Percentiles rank a stretch among this genome's conserved stretches.
Conservation (phyloP, 2,113 vertebrate genomes). For the Cricetomys ansorgei region DNA sequence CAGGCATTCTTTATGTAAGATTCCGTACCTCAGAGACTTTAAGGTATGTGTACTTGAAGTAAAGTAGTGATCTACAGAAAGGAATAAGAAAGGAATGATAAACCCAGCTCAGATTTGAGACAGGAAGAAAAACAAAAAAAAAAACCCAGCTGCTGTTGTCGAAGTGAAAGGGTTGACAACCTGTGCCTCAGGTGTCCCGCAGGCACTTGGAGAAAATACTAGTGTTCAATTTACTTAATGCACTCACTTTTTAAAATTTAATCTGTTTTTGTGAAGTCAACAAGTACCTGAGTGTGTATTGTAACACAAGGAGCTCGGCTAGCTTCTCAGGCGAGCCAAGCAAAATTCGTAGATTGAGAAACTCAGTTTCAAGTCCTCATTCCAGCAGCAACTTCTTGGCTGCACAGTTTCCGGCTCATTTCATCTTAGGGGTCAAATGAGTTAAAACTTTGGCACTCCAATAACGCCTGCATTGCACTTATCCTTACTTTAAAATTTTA, state of each 20-base stretch:
- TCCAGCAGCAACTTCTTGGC: background rate
- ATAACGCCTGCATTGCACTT: background rate
- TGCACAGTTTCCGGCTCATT: background rate
- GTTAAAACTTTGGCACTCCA: background rate
- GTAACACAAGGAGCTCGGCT: background rate
- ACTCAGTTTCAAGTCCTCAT: background rate
- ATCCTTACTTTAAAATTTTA: slow-evolving; percentile 23
- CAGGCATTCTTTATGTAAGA: no score
- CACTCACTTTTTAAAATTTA: background rate
- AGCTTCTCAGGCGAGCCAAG: background rate
- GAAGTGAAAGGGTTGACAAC: no score
- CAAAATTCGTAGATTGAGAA: background rate
- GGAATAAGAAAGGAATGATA: no score
- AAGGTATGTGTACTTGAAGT: no score
- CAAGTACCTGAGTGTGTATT: background rate
- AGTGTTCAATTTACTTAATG: background rate
- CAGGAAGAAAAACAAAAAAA: no score
- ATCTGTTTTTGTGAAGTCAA: background rate
- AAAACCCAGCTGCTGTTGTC: no score
- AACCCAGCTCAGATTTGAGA: no score
- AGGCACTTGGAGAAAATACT: background rate
- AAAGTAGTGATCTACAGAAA: no score
- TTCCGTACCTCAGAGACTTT: no score
- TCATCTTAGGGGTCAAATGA: background rate
- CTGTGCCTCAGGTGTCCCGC: no score